Conservation (phyloP, 2,113 vertebrate species). For the Aptenodytes forsteri region DNA sequence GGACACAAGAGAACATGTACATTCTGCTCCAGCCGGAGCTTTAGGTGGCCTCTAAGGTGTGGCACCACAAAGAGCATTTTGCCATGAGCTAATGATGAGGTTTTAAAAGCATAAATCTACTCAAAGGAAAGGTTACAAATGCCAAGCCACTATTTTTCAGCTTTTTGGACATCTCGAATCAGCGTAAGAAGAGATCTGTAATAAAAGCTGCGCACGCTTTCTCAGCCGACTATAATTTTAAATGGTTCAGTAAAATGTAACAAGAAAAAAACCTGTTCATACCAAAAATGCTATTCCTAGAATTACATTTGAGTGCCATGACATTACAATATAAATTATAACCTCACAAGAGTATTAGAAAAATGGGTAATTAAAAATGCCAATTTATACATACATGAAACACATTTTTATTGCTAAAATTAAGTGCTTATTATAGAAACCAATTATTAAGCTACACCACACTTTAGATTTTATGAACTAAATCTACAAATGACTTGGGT, state of each 20-base stretch:
- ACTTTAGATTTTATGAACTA: slow-evolving; percentile 17
- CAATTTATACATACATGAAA: slow-evolving; percentile 25
- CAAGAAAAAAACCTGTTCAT: not conserved
- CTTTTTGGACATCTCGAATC: not conserved
- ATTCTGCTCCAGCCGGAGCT: not conserved
- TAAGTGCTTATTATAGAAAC: slow-evolving; percentile 6
- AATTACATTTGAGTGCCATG: not conserved
- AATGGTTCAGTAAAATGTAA: not conserved
- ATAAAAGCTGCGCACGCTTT: not conserved
- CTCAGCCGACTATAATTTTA: not conserved
- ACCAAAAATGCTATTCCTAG: slow-evolving; percentile 14
- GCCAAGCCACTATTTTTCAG: not conserved
- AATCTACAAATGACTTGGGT: not conserved
- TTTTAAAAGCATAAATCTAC: not conserved
- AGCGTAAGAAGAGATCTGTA: not conserved
- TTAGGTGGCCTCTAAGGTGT: not conserved
- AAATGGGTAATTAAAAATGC: slow-evolving; percentile 33
- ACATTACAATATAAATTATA: slow-evolving; percentile 26
- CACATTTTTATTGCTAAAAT: slow-evolving; percentile 28
- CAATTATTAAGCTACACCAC: not conserved
- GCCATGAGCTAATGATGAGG: not conserved
- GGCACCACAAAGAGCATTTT: not conserved
- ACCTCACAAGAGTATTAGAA: not conserved
- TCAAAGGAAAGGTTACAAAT: not conserved
- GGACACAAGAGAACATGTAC: not conserved